phyloP scores from a whole-genome alignment of 2,888 invertebrate genomes.

The Tromatobia lineatoria region DNA sequence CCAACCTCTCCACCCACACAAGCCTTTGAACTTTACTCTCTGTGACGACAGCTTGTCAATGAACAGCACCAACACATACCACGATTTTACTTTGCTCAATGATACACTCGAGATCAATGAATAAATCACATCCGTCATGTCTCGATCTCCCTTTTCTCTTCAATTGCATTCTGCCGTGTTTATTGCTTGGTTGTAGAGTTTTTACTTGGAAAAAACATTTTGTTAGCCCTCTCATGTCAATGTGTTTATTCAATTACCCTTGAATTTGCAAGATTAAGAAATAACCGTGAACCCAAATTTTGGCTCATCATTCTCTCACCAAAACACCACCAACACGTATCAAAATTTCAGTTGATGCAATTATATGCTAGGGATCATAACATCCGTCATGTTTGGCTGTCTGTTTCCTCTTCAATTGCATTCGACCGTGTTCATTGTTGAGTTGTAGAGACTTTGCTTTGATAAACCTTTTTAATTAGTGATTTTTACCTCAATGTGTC shows the following conservation, averaged over 20 bases:
- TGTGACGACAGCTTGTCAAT: constrained; percentile 46
- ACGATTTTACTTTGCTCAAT: constrained; percentile 3
- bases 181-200: neutral
- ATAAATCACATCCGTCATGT: constrained; percentile 9
- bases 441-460: neutral
- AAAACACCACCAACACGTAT: constrained; percentile 14
- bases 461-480: too few species aligned
- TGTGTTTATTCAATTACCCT: too few species aligned
- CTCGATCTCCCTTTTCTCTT: neutral
- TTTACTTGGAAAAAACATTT: too few species aligned
- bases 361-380: neutral
- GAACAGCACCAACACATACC: constrained; percentile 18
- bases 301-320: too few species aligned
- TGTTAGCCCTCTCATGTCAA: too few species aligned
- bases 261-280: too few species aligned
- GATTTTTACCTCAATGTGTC: too few species aligned
- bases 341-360: neutral
- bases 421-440: neutral
- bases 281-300: too few species aligned
- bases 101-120: constrained; percentile 4
- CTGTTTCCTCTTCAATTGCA: neutral
- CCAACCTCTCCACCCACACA: neutral
- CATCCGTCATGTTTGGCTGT: neutral
- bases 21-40: constrained; percentile 20
- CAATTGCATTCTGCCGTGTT: neutral